Percentiles rank a stretch among this genome's conserved stretches.
Evolutionary conservation across 2,113 vertebrate species (phyloP).

Genomic region (Thermophis baileyi): DNA sequence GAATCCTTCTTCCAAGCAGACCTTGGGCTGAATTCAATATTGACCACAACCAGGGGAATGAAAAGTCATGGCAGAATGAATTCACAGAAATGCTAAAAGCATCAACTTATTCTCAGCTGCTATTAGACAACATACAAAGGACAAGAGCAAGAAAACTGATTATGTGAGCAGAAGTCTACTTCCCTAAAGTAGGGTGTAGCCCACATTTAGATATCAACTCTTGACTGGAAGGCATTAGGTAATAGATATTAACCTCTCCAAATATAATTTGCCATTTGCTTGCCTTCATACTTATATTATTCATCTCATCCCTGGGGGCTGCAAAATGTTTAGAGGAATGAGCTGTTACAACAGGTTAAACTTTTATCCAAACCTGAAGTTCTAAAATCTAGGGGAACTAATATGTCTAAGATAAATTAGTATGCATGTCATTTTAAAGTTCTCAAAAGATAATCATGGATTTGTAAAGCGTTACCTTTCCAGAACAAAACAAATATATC

Average conservation of each 20-base stretch:
- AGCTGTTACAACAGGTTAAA: neutral
- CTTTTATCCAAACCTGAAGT: neutral
- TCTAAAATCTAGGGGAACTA: neutral
- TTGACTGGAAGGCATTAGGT: neutral
- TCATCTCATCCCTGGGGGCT: neutral
- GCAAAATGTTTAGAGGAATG: neutral
- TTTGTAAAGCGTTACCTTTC: neutral
- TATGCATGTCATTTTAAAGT: neutral
- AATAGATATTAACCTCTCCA: neutral
- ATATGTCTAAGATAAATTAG: neutral
- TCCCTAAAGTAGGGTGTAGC: neutral
- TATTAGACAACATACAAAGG: neutral
- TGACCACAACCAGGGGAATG: neutral
- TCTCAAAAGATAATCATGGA: neutral
- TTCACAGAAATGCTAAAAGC: neutral
- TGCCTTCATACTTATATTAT: neutral
- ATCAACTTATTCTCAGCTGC: neutral
- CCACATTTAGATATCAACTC: neutral
- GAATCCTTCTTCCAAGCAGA: neutral
- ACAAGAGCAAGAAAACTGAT: neutral
- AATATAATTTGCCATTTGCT: neutral
- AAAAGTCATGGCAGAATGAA: neutral
- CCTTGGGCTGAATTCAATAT: neutral
- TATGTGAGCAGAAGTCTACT: neutral
- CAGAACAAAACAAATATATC: neutral